Evolutionary conservation across 2,113 vertebrate genomes (phyloP).

Genomic region (Anas platyrhynchos): DNA sequence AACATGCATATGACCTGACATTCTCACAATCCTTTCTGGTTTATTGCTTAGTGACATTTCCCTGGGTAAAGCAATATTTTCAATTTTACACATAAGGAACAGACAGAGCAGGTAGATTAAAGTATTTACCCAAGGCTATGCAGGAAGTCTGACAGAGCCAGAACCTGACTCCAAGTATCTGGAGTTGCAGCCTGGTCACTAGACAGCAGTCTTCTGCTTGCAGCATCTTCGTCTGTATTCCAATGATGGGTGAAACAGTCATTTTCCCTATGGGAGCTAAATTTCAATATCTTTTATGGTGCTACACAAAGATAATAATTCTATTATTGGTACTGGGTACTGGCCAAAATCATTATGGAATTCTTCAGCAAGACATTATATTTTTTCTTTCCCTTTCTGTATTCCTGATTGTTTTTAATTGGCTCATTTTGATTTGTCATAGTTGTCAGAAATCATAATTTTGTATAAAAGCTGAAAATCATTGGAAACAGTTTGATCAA

Average conservation of each 20-base stretch:
- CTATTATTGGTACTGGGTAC: neutral
- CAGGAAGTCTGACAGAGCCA: neutral
- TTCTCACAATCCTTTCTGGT: neutral
- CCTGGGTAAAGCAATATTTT: neutral
- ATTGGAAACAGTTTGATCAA: neutral
- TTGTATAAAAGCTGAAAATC: neutral
- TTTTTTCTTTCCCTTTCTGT: neutral
- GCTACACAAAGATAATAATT: neutral
- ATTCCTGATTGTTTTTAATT: neutral
- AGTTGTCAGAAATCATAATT: neutral
- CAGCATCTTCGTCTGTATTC: neutral
- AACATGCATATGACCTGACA: neutral
- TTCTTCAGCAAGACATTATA: neutral
- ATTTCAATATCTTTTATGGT: neutral
- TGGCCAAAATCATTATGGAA: neutral
- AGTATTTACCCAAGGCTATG: neutral
- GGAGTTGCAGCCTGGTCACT: neutral
- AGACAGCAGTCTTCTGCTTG: neutral
- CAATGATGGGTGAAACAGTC: neutral
- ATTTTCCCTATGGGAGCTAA: neutral
- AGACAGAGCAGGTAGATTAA: neutral
- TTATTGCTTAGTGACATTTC: slow-evolving; percentile 7
- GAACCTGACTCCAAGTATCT: neutral
- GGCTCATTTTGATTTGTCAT: neutral
- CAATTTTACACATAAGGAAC: neutral